A percentile compares a stretch with the other conserved stretches of the same genome.
phyloP scores from a whole-genome alignment of 1,140 invertebrate genomes.

The Anastrepha ludens region DNA sequence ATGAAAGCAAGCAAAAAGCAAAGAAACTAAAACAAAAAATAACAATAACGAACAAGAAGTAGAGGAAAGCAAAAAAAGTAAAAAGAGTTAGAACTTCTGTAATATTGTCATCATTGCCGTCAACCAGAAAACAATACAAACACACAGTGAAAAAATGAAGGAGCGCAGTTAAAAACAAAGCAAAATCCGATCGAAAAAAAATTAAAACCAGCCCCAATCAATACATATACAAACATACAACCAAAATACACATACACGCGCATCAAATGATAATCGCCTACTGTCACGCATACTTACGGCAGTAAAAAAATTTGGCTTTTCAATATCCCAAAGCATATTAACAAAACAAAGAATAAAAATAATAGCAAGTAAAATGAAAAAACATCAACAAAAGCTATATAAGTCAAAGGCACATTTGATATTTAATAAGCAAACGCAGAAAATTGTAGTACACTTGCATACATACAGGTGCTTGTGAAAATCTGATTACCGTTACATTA shows the following conservation, averaged over 20 bases:
- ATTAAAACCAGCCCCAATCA: not conserved
- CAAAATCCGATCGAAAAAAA: not conserved
- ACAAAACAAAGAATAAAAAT: too few species aligned
- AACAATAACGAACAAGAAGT: not conserved
- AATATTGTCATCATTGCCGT: slow-evolving; percentile 17
- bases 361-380: too few species aligned
- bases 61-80: not conserved
- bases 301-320: too few species aligned
- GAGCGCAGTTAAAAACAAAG: not conserved
- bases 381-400: too few species aligned
- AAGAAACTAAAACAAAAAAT: not conserved
- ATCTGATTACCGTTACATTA: too few species aligned
- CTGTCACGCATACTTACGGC: too few species aligned
- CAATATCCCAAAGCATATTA: too few species aligned
- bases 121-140: not conserved
- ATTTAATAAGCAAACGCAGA: too few species aligned
- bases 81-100: not conserved
- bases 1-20: not conserved
- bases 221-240: not conserved
- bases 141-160: not conserved
- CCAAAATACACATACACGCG: not conserved
- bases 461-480: too few species aligned
- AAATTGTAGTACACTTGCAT: too few species aligned
- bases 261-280: too few species aligned
- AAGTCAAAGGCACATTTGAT: too few species aligned